A percentile compares a stretch with the other conserved stretches of the same genome.
These are phyloP conservation scores for Siniperca chuatsi DNA, from an alignment of 2,113 vertebrate species.

Conservation along the genomic window DNA sequence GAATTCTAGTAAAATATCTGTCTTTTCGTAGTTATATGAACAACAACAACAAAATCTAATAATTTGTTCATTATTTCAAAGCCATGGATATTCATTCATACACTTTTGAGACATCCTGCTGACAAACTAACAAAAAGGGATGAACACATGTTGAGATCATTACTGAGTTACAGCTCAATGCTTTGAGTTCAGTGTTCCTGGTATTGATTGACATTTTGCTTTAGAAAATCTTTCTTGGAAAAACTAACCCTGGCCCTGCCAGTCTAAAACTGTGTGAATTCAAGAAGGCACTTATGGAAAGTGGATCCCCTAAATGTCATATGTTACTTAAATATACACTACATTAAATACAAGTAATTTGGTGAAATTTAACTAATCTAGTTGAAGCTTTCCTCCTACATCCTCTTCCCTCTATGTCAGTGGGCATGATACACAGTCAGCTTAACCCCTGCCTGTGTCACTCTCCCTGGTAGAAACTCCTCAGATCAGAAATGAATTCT, in stretches of 20 bases:
- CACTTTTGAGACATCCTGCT: background rate
- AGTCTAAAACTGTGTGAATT: background rate
- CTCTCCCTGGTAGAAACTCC: slow-evolving; percentile 59
- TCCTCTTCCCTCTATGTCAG: slow-evolving; percentile 59
- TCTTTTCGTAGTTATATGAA: background rate
- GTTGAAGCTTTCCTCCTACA: slow-evolving; percentile 38
- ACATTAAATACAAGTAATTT: slow-evolving; percentile 23
- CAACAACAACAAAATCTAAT: too few relatives aligned
- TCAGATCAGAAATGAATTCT: slow-evolving; percentile 80
- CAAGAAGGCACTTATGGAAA: background rate
- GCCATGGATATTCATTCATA: background rate
- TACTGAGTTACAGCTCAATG: background rate
- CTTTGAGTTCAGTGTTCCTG: background rate
- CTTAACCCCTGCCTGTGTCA: slow-evolving; percentile 78
- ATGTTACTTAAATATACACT: slow-evolving; percentile 5
- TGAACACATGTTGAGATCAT: slow-evolving; percentile 18
- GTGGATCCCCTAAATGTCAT: background rate
- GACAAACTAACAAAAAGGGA: background rate
- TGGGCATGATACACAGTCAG: slow-evolving; percentile 63
- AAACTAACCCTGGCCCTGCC: background rate
- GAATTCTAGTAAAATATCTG: background rate
- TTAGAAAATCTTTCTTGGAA: background rate
- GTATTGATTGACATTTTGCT: slow-evolving; percentile 11
- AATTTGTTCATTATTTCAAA: background rate
- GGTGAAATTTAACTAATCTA: slow-evolving; percentile 40